phyloP scores from a whole-genome alignment of 1,140 invertebrate genomes.

The Hydropsyche tenuis region DNA sequence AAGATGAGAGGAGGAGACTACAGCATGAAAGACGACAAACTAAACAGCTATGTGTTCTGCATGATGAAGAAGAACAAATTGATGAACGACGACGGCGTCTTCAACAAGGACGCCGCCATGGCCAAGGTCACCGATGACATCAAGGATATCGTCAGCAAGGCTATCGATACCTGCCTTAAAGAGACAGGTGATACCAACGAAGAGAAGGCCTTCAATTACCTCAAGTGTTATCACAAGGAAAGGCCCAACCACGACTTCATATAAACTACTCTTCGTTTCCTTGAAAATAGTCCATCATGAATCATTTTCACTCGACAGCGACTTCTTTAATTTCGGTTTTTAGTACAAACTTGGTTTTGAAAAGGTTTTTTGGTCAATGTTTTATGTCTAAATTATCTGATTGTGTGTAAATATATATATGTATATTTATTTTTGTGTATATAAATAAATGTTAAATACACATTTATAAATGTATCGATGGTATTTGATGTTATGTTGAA shows the following conservation, averaged over 20 bases:
- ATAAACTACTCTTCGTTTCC: no score
- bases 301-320: no score
- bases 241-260: slow-evolving; percentile 34
- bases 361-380: no score
- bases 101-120: slow-evolving; percentile 39
- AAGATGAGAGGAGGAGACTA: slow-evolving; percentile 37
- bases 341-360: no score
- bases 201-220: slow-evolving; percentile 26
- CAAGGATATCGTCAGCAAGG: slow-evolving; percentile 21
- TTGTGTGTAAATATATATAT: no score
- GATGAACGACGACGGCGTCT: slow-evolving; percentile 26
- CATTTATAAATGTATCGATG: no score
- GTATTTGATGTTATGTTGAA: no score
- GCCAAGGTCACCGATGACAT: slow-evolving; percentile 26
- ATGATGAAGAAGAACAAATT: slow-evolving; percentile 30
- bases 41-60: slow-evolving; percentile 36
- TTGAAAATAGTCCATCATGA: no score
- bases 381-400: no score
- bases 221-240: slow-evolving; percentile 38
- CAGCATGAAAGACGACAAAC: slow-evolving; percentile 26
- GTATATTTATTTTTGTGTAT: no score
- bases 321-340: no score
- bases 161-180: slow-evolving; percentile 36
- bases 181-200: slow-evolving; percentile 2
- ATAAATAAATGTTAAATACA: no score